A percentile compares a stretch with the other conserved stretches of the same genome.
phyloP scores from a whole-genome alignment of 2,797 vertebrate species.

The Meda fulgida region DNA sequence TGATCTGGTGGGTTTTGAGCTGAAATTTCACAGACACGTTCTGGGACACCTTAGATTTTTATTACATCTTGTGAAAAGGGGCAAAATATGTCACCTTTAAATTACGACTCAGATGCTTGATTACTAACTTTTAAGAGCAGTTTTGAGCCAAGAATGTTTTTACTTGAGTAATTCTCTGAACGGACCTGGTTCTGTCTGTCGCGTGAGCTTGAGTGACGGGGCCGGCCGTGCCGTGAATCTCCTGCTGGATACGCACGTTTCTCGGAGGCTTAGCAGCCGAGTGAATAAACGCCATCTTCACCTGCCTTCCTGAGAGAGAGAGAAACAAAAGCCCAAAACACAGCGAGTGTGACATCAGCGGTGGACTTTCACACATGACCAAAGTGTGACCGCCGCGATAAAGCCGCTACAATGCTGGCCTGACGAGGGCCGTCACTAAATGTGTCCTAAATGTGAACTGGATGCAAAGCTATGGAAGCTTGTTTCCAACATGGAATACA shows the following conservation, averaged over 20 bases:
- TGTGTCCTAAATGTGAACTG: background rate
- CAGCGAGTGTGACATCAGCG: background rate
- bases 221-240: constrained; percentile 80
- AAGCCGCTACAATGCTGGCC: background rate
- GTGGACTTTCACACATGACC: background rate
- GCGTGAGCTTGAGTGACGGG: constrained; percentile 70
- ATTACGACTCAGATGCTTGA: no score
- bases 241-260: constrained; percentile 80
- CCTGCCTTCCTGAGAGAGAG: constrained; percentile 82
- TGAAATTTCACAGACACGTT: no score
- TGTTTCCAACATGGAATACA: background rate
- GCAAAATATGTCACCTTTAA: no score
- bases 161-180: background rate
- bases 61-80: no score
- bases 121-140: no score
- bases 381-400: background rate
- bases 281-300: constrained; percentile 87
- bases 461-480: background rate
- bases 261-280: constrained; percentile 86
- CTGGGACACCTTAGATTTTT: no score
- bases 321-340: constrained; percentile 7
- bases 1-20: no score
- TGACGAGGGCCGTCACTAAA: no score
- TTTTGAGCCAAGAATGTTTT: no score
- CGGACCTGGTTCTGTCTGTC: constrained; percentile 76